Percentiles rank a stretch among this genome's conserved stretches.
phyloP scores from a whole-genome alignment of 2,888 invertebrate species.

The Drosophila limbata region DNA sequence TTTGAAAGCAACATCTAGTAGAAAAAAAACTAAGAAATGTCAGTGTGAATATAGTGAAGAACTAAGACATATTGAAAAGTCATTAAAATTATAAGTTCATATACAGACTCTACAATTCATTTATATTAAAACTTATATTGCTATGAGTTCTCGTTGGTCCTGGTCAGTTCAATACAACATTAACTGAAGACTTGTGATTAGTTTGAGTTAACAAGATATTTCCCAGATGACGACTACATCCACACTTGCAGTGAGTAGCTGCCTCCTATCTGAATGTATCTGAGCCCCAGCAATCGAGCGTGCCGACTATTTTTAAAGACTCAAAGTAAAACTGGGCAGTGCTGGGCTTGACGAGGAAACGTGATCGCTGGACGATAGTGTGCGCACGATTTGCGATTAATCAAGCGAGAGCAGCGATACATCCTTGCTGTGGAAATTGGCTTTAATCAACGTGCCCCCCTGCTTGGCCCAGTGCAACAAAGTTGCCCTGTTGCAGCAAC shows the following conservation, averaged over 20 bases:
- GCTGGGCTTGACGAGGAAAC: conserved; percentile 56
- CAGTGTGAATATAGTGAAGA: too few relatives aligned
- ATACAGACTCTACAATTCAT: neutral
- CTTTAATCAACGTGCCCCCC: conserved; percentile 59
- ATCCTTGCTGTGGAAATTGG: conserved; percentile 73
- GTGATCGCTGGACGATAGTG: conserved; percentile 75
- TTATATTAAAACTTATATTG: neutral
- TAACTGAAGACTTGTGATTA: neutral
- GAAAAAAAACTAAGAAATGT: too few relatives aligned
- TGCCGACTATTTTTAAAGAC: conserved; percentile 58
- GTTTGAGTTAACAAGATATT: conserved; percentile 9
- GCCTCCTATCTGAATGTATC: conserved; percentile 34
- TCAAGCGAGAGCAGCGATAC: conserved; percentile 60
- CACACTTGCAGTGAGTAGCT: conserved; percentile 4
- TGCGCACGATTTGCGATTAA: conserved; percentile 80
- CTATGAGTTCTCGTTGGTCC: neutral
- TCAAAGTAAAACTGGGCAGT: conserved; percentile 28
- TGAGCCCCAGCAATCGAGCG: conserved; percentile 30
- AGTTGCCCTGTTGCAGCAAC: conserved; percentile 52
- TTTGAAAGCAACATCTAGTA: too few relatives aligned
- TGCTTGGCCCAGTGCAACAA: conserved; percentile 33
- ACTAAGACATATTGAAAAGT: too few relatives aligned
- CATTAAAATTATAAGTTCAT: neutral
- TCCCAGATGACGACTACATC: conserved; percentile 14
- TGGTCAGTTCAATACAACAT: neutral